phyloP scores from a whole-genome alignment of 2,888 invertebrate genomes.

The Sylvicola cinctus region DNA sequence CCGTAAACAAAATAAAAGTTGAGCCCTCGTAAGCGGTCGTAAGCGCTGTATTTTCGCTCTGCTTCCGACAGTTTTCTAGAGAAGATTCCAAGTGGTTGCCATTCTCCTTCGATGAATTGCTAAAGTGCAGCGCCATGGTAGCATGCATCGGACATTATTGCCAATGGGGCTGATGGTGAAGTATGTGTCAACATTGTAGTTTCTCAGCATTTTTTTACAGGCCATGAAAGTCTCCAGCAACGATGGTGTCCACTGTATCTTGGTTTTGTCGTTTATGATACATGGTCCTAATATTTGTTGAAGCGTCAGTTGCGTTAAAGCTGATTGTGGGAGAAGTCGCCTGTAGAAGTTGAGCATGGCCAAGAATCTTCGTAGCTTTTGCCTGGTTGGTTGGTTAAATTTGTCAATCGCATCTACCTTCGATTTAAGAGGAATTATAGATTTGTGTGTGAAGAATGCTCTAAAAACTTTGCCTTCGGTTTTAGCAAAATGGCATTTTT shows the following conservation, averaged over 20 bases:
- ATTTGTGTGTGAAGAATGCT: neutral
- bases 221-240: neutral
- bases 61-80: too few relatives aligned
- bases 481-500: neutral
- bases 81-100: neutral
- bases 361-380: neutral
- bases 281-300: neutral
- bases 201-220: neutral
- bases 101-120: neutral
- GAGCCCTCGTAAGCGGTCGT: neutral
- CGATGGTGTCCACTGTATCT: neutral
- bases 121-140: neutral
- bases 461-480: neutral
- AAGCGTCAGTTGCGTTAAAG: neutral
- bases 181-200: slow-evolving; percentile 1
- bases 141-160: neutral
- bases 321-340: neutral
- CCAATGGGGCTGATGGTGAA: too few relatives aligned
- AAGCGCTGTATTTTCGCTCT: neutral
- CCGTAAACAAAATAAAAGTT: neutral
- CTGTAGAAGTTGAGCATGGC: neutral
- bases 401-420: neutral
- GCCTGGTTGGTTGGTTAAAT: neutral
- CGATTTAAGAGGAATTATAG: neutral
- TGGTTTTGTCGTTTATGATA: slow-evolving; percentile 1